Conservation (phyloP, 2,113 vertebrate species). For the Apus apus region DNA sequence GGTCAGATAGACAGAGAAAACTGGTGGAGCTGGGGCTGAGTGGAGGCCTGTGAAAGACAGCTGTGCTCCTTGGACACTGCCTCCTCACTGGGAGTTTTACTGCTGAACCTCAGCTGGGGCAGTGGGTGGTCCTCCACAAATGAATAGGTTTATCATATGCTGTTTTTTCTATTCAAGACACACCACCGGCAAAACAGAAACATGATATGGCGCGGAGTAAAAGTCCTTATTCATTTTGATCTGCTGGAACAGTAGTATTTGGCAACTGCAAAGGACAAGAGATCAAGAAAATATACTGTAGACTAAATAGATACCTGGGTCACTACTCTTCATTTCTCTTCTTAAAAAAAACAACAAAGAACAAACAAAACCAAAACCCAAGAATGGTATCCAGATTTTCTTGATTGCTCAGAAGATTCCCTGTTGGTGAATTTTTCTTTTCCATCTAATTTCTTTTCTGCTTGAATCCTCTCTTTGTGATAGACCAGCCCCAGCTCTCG, state of each 20-base stretch:
- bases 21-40: fast-evolving
- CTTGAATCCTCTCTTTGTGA: not conserved
- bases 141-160: not conserved
- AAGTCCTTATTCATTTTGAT: not conserved
- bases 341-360: not conserved
- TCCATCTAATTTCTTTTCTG: not conserved
- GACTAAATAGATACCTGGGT: not conserved
- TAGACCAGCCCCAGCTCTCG: not conserved
- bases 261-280: not conserved
- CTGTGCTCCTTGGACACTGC: not conserved
- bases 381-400: not conserved
- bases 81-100: fast-evolving
- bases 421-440: not conserved
- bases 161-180: not conserved
- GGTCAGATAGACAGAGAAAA: fast-evolving
- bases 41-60: not conserved
- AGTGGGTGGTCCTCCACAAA: fast-evolving
- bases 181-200: not conserved
- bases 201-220: not conserved
- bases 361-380: not conserved
- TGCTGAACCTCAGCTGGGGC: not conserved
- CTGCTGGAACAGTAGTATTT: not conserved
- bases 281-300: not conserved
- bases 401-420: not conserved
- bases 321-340: not conserved